Conservation (phyloP, 37 sponge, comb jelly and placozoan species). For the Cliona cf. orientalis region DNA sequence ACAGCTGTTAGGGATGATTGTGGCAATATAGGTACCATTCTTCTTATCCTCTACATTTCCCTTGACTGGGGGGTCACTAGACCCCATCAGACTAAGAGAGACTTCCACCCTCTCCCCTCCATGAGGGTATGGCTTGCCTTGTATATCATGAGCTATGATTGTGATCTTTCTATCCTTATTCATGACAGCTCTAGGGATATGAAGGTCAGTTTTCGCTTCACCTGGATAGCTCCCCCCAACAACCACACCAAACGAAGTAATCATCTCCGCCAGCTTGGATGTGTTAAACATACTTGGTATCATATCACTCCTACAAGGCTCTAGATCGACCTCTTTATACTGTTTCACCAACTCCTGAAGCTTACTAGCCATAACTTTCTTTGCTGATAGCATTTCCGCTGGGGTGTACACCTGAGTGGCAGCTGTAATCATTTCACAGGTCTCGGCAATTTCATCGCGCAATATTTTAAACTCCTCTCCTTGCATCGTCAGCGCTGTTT, state of each 20-base stretch:
- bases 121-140: slow-evolving; percentile 27
- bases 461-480: slow-evolving; percentile 17
- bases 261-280: neutral
- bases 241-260: neutral
- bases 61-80: neutral
- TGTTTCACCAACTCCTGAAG: slow-evolving; percentile 26
- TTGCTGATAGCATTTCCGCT: slow-evolving; percentile 41
- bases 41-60: slow-evolving; percentile 11
- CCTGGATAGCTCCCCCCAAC: slow-evolving; percentile 15
- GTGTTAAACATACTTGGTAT: neutral
- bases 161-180: slow-evolving; percentile 17
- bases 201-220: neutral
- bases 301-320: neutral
- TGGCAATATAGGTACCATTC: slow-evolving; percentile 29
- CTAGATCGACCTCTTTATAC: slow-evolving; percentile 1
- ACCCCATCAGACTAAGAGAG: slow-evolving; percentile 6
- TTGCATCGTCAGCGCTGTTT: slow-evolving; percentile 21
- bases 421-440: neutral
- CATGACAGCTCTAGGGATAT: slow-evolving; percentile 8
- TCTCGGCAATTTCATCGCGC: neutral
- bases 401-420: slow-evolving; percentile 10
- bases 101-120: slow-evolving; percentile 22
- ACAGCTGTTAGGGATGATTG: slow-evolving; percentile 27
- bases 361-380: slow-evolving; percentile 4
- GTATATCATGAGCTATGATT: slow-evolving; percentile 8